Base-by-base conservation (phyloP, 1,140 invertebrate species). In the Macrostomum lignano region DNA sequence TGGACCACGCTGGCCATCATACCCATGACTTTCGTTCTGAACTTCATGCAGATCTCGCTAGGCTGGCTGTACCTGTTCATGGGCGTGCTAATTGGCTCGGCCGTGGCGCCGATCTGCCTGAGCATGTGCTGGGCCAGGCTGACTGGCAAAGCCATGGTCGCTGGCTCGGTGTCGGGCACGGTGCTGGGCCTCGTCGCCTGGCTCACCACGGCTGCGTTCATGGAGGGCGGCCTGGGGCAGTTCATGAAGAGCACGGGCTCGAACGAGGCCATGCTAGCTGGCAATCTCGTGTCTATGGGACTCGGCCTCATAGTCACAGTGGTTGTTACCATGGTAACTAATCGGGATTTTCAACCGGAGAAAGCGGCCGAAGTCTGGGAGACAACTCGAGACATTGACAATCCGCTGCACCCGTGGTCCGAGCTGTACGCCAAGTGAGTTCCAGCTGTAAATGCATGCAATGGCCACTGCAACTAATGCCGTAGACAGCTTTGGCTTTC, bases 301-400 rank as follows among this genome's bases (percentile, higher is more conserved):
- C 32, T 39, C 4, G 53, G 58, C 4, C 52, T 46, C 0, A 9
- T 51, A 7, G 40, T 60, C 20, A 43, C 49, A 7, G 37, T 58
- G 2, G 13, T 51, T 5, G 43, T 53, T 5, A 49, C 45, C 26
- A 22, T 55, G 1, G 11, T 48, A 7, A 48, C 42, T 10, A 46
- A 45, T 19, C 36, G 40, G 13, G 14, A 38, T 5, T 40, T 40
- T 17, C 36, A 38, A 10, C 20, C 28, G 1, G 30, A 33, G 5
- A 31, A 28, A 14, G 31, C 24, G 1, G 21, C 20, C 3, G 49
- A 49, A 26, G 44, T 54, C 0, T 61, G 58, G 58, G 55, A 60
- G 33, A 50, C 43, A 29, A 60, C 56, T 3, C 37, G 58, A 33
- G 53, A 61, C 33, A 60, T 61, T 9, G 58, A 61, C 40, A 60